Evolutionary conservation across 2,888 invertebrate species (phyloP).

Genomic region (Acrocyrtus sp.): DNA sequence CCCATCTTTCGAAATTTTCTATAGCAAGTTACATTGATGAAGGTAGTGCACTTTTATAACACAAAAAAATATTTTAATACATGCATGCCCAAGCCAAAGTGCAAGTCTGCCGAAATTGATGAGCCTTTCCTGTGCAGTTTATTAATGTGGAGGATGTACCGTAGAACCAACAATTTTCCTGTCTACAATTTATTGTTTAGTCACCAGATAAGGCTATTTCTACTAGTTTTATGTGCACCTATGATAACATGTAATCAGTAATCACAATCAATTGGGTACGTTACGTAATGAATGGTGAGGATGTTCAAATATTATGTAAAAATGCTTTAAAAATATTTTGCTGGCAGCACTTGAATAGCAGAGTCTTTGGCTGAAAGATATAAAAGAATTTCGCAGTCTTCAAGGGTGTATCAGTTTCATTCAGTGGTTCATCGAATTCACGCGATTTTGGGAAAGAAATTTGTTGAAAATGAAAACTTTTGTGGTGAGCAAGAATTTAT

Average conservation of each 20-base stretch:
- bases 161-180: no score
- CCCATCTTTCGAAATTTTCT: not conserved
- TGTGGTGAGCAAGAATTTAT: slow-evolving; percentile 39
- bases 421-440: no score
- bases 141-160: not conserved
- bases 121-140: not conserved
- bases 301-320: not conserved
- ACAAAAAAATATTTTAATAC: no score
- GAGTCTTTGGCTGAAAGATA: not conserved
- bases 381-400: not conserved
- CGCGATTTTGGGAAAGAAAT: no score
- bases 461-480: slow-evolving; percentile 34
- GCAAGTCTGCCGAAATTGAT: no score
- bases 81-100: no score
- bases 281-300: not conserved
- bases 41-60: no score
- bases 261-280: not conserved
- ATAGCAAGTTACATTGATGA: not conserved
- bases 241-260: not conserved
- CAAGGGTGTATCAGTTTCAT: not conserved
- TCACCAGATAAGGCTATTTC: not conserved
- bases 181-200: not conserved
- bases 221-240: not conserved
- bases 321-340: not conserved
- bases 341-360: not conserved